Evolutionary conservation across 2,888 invertebrate species (phyloP).

Genomic region (Luffia ferchaultella): DNA sequence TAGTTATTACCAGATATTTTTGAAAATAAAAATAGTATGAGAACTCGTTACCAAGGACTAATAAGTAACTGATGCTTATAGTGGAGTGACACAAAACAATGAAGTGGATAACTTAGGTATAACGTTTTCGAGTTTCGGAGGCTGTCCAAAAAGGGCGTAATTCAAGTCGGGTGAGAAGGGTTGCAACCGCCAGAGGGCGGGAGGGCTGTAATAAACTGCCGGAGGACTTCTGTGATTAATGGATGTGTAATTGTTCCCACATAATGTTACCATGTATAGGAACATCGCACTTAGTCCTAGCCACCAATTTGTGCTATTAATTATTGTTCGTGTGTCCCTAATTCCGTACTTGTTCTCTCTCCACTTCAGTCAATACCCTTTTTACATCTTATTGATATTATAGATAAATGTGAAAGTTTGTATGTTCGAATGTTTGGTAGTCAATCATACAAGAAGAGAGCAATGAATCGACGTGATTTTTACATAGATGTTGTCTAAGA

Average conservation of each 20-base stretch:
- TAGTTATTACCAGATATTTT: too few species aligned
- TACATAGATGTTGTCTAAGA: too few species aligned
- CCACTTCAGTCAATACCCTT: too few species aligned
- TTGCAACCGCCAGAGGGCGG: constrained; percentile 36
- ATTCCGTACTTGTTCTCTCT: too few species aligned
- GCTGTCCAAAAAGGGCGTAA: constrained; percentile 36
- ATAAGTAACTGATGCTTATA: background rate
- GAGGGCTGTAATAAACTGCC: constrained; percentile 40
- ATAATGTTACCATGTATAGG: constrained; percentile 29
- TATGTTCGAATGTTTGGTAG: too few species aligned
- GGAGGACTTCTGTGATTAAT: constrained; percentile 50
- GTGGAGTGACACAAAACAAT: background rate
- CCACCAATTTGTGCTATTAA: background rate
- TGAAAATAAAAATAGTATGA: too few species aligned
- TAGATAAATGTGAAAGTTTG: too few species aligned
- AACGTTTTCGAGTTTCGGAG: constrained; percentile 5
- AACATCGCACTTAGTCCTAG: background rate
- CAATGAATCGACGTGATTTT: too few species aligned
- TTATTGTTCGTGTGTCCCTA: background rate
- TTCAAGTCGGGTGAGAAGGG: constrained; percentile 33
- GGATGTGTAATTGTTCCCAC: constrained; percentile 56
- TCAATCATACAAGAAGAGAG: too few species aligned
- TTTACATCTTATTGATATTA: too few species aligned
- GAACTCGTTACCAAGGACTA: too few species aligned
- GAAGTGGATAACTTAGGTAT: constrained; percentile 5